Evolutionary conservation across 2,888 invertebrate genomes (phyloP).

Genomic region (Rhaphigaster nebulosa): DNA sequence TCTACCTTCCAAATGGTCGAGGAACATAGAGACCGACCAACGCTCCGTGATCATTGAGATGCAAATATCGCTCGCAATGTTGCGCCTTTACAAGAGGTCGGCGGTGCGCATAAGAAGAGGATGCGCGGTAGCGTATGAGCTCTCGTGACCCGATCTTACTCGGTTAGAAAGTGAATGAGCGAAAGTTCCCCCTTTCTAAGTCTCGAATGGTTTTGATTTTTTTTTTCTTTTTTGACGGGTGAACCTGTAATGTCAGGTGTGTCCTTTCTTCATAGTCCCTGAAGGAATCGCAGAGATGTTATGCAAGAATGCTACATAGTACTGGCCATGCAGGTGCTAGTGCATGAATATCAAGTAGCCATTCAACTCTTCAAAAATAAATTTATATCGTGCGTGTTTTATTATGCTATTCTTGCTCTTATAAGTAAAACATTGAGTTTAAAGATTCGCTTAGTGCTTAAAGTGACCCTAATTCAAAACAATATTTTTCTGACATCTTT

Average conservation of each 20-base stretch:
- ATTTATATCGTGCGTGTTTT: neutral
- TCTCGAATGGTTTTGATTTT: conserved; percentile 20
- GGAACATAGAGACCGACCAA: neutral
- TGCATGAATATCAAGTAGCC: neutral
- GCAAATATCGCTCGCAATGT: neutral
- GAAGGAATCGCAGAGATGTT: neutral
- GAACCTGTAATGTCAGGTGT: conserved; percentile 33
- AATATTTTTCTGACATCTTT: too few relatives aligned
- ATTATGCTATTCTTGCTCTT: too few relatives aligned
- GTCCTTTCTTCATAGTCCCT: neutral
- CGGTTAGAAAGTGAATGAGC: conserved; percentile 41
- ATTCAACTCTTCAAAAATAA: neutral
- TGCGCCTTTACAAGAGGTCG: neutral
- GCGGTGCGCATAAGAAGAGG: neutral
- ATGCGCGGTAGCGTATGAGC: conserved; percentile 36
- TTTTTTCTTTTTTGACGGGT: conserved; percentile 1
- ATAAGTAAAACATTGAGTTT: too few relatives aligned
- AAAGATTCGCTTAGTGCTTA: too few relatives aligned
- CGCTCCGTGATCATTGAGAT: neutral
- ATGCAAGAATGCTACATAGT: neutral
- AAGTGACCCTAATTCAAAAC: too few relatives aligned
- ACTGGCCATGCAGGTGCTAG: neutral
- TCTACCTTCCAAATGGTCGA: neutral
- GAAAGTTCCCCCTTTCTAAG: conserved; percentile 43
- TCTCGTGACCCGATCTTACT: conserved; percentile 9